Evolutionary conservation across 2,113 vertebrate species (phyloP), one percentile per base, ranked within the genome.

Genomic region (Redunca redunca): DNA sequence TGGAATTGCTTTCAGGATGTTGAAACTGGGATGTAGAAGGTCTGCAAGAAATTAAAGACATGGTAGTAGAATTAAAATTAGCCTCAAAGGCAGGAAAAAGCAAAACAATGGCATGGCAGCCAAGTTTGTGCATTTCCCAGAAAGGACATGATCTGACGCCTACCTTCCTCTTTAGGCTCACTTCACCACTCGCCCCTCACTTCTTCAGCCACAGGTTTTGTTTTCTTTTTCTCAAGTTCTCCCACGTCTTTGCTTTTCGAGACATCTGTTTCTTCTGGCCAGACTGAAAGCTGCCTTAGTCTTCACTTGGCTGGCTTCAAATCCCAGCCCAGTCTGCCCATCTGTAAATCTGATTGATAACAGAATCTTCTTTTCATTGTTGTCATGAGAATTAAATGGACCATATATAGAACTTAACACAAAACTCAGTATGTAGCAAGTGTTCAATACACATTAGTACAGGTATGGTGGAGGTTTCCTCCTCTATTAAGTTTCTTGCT

Each of bases 11-110:
- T 97, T 97, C 78, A 96, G 95, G 78, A 96, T 71, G 84, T 55
- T 40, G 86, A 96, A 94, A 40, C 67, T 80, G 60, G 67, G 50
- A 55, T 64, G 74, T 2, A 80, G 80, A 93, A 43, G 19, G 21
- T 91, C 89, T 97, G 83, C 25, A 92, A 90, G 60, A 95, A 96
- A 98, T 96, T 95, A 96, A 95, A 94, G 91, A 86, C 30, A 83
- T 60, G 57, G 53, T n/a, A 83, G 30, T 82, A 57, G 77, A 91
- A 97, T 98, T 95, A 93, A 97, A 95, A 97, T 90, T 40, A 91
- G 58, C 64, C 52, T 67, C 58, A 8, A 94, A 67, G 67, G 33
- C 82, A 86, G 48, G n/a, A 57, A 86, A 89, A 53, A 62, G 16
- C 33, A 78, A 95, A 89, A 71, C 52, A 58, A 83, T 15, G 40